Base-by-base conservation (phyloP, 2,888 invertebrate species). In the Atherix ibis region DNA sequence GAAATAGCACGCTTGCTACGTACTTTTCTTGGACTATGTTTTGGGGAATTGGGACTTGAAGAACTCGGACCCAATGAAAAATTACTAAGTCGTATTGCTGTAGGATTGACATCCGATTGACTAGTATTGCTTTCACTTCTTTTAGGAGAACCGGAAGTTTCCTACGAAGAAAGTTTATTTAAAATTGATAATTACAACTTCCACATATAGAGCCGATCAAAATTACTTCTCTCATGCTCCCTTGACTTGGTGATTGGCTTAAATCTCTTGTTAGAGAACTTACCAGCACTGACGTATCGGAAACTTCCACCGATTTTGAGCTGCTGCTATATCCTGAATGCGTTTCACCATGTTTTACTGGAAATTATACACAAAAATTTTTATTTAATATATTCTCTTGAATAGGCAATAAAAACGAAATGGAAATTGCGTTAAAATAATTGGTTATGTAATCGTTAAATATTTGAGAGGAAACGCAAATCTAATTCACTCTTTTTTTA, bases 191-290 rank as follows among this genome's bases (percentile, higher is more conserved):
- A 13, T 16, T 29, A 31, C 31, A 15, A 26, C 15, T 14, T n/a
- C n/a, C n/a, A n/a, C n/a, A n/a, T n/a, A n/a, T n/a, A n/a, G n/a
- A n/a, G n/a, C n/a, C n/a, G n/a, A 27, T 19, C n/a, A n/a, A 16
- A 18, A 32, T 34, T 18, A 47, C 48, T 19, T 48, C 48, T 27
- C 44, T 48, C 9, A 45, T 32, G 32, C 48, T 49, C 18, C 41
- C 52, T 41, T 65, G 67, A 45, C 66, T 67, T 6, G 67, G 66
- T 3, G 71, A 70, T 44, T 71, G 70, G 19, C 70, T 71, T 33
- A 69, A 59, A 54, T 76, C 75, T 44, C 69, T 62, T 2, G 72
- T 70, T 25, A 73, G 52, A 42, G 71, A 72, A 52, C 71, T 70
- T 17, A 71, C 66, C 43, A 71, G 53, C 34, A 69, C 71, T 46